Conservation (phyloP, 2,797 vertebrate species). For the Scleropages formosus region DNA sequence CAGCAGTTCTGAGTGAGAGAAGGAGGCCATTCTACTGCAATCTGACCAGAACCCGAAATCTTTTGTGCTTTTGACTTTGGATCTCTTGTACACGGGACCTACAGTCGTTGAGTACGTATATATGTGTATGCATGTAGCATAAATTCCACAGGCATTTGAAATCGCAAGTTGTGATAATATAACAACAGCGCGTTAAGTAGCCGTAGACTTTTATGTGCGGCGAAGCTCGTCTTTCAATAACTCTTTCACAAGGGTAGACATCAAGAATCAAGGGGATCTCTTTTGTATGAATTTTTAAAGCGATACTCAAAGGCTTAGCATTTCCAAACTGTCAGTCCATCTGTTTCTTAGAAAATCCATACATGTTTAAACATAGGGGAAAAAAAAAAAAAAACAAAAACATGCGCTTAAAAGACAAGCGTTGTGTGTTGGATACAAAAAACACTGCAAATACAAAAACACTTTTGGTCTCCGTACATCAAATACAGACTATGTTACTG, state of each 20-base stretch:
- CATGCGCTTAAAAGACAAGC: not conserved
- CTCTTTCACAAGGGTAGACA: not conserved
- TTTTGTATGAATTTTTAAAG: constrained; percentile 16
- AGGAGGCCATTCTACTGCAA: too few species aligned
- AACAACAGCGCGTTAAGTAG: not conserved
- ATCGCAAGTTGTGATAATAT: not conserved
- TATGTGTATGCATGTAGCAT: not conserved
- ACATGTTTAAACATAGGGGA: not conserved
- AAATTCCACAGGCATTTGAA: not conserved
- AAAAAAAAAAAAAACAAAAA: not conserved
- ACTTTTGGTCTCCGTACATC: constrained; percentile 19
- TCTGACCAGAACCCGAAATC: too few species aligned
- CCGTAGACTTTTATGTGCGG: not conserved
- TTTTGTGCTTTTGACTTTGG: too few species aligned
- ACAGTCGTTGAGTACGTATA: too few species aligned
- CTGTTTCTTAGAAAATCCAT: not conserved
- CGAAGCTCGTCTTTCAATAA: constrained; percentile 9
- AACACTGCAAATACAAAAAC: not conserved
- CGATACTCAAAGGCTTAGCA: not conserved
- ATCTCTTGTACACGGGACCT: too few species aligned
- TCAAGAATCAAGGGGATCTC: not conserved
- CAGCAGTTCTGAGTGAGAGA: too few species aligned
- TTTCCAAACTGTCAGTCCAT: constrained; percentile 14
- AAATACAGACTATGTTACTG: not conserved
- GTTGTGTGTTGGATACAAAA: not conserved